phyloP scores from a whole-genome alignment of 2,113 vertebrate species.

The Psilopogon haemacephalus region DNA sequence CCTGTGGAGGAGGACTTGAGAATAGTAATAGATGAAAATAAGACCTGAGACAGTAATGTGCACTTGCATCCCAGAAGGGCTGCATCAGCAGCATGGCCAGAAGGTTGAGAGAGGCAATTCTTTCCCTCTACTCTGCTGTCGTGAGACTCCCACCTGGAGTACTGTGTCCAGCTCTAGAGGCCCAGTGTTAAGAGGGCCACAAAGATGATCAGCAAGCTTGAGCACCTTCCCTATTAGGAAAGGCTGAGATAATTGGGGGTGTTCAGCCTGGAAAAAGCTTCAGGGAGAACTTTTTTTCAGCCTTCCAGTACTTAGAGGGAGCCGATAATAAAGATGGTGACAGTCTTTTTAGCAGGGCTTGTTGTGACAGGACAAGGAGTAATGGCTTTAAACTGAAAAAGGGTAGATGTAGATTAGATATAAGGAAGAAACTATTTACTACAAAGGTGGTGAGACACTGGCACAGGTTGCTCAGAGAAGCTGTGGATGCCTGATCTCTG shows the following conservation, averaged over 20 bases:
- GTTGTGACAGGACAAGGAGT: too few relatives aligned
- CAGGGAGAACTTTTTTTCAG: rapidly evolving
- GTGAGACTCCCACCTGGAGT: not conserved
- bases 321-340: not conserved
- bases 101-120: not conserved
- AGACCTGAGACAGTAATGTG: too few relatives aligned
- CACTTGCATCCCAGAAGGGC: too few relatives aligned
- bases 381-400: not conserved
- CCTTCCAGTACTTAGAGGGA: not conserved
- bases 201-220: not conserved
- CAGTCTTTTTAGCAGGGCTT: not conserved
- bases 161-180: not conserved
- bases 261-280: not conserved
- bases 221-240: not conserved
- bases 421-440: not conserved
- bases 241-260: not conserved
- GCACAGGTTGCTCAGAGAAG: not conserved
- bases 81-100: not conserved
- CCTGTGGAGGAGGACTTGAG: not conserved
- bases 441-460: not conserved
- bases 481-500: not conserved
- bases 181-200: not conserved
- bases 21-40: not conserved
- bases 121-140: not conserved
- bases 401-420: not conserved